These are phyloP conservation scores for Halcyon smyrnensis DNA, from an alignment of 2,797 vertebrate species.

Conservation along the genomic window DNA sequence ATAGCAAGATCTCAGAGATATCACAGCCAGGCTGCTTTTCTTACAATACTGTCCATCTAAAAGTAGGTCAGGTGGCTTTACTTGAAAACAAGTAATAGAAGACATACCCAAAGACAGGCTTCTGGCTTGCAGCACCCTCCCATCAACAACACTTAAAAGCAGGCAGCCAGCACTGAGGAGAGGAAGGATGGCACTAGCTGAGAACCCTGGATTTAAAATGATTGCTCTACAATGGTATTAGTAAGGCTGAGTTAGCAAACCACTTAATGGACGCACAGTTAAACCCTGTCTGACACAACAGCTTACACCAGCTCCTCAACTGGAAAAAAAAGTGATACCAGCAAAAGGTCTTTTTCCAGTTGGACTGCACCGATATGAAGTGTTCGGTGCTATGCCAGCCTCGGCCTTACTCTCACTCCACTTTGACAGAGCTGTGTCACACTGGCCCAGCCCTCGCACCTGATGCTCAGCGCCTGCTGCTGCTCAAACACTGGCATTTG, in stretches of 20 bases:
- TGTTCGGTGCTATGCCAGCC: rapidly evolving
- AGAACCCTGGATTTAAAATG: background rate
- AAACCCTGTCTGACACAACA: background rate
- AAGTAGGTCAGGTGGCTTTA: background rate
- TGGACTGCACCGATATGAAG: background rate
- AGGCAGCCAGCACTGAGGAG: background rate
- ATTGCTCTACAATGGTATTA: background rate
- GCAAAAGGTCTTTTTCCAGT: slow-evolving; percentile 31
- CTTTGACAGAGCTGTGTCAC: rapidly evolving
- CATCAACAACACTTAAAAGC: background rate
- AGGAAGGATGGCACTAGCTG: background rate
- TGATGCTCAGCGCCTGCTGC: rapidly evolving
- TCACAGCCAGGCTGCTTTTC: background rate
- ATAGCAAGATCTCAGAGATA: background rate
- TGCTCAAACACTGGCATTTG: background rate
- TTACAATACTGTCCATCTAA: background rate
- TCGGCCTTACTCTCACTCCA: background rate
- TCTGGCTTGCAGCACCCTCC: background rate
- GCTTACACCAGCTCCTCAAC: slow-evolving; percentile 16
- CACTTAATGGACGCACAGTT: background rate
- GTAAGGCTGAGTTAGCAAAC: background rate
- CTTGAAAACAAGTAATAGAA: background rate
- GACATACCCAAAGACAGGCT: background rate
- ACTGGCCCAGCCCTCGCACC: rapidly evolving
- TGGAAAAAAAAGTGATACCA: background rate